phyloP scores from a whole-genome alignment of 2,797 vertebrate genomes.

The Orestias chungarensis region DNA sequence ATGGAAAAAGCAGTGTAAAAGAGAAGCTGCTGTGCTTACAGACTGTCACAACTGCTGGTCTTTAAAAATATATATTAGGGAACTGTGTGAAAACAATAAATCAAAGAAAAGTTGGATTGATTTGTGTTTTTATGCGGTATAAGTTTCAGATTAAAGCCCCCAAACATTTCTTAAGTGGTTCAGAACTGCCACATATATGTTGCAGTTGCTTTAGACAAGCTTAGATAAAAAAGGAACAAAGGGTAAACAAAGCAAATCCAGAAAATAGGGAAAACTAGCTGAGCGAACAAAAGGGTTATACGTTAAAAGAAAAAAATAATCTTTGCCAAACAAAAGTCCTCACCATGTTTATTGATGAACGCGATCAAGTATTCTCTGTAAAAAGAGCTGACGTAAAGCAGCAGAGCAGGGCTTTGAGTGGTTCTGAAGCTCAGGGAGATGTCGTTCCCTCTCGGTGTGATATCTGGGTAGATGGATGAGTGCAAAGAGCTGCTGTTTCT shows the following conservation, averaged over 20 bases:
- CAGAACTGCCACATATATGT: not conserved
- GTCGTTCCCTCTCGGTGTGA: constrained; percentile 82
- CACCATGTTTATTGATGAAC: constrained; percentile 88
- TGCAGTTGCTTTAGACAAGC: not conserved
- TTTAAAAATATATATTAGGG: not conserved
- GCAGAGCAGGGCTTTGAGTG: constrained; percentile 83
- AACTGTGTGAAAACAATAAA: not conserved
- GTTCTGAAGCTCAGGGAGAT: constrained; percentile 90
- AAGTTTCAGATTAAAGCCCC: not conserved
- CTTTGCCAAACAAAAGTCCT: constrained; percentile 43
- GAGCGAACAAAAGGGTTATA: not conserved
- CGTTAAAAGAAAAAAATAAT: not conserved
- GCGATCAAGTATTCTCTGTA: constrained; percentile 87
- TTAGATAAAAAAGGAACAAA: not conserved
- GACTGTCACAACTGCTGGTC: not conserved
- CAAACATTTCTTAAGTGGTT: not conserved
- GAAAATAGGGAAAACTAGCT: not conserved
- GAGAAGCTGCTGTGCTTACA: not conserved
- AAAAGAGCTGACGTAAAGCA: constrained; percentile 87
- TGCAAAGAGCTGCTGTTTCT: constrained; percentile 84
- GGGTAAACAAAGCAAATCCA: not conserved
- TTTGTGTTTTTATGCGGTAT: not conserved
- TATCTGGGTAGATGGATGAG: constrained; percentile 85
- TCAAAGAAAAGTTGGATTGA: not conserved
- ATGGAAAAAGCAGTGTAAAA: not conserved